Evolutionary conservation across 2,888 invertebrate species (phyloP).

Genomic region (Eudasyphora cyanicolor): DNA sequence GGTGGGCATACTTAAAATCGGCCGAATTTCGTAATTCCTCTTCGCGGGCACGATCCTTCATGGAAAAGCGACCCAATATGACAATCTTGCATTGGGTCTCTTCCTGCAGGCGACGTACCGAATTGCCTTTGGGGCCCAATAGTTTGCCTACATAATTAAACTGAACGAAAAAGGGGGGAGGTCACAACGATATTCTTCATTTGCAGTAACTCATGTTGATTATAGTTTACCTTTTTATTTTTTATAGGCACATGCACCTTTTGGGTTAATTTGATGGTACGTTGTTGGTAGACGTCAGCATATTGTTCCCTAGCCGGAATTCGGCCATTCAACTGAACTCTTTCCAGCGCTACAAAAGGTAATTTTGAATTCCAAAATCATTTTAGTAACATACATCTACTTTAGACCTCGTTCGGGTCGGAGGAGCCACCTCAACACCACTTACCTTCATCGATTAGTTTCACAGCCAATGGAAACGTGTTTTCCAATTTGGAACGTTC

Average conservation of each 20-base stretch:
- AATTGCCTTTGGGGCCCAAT: conserved; percentile 95
- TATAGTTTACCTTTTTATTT: conserved; percentile 75
- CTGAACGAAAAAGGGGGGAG: conserved; percentile 81
- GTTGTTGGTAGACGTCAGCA: conserved; percentile 87
- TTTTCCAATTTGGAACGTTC: conserved; percentile 77
- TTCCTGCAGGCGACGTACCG: conserved; percentile 94
- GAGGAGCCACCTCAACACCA: not conserved
- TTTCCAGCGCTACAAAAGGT: conserved; percentile 85
- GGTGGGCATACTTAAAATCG: conserved; percentile 93
- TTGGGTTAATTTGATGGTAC: conserved; percentile 78
- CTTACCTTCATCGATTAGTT: conserved; percentile 78
- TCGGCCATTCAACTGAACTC: conserved; percentile 86
- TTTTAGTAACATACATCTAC: not conserved
- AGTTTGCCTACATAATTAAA: conserved; percentile 97
- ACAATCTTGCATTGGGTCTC: conserved; percentile 98
- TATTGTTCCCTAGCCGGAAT: conserved; percentile 85
- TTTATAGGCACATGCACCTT: conserved; percentile 80
- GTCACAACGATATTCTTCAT: not conserved
- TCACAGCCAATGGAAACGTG: conserved; percentile 77
- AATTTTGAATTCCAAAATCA: conserved; percentile 13
- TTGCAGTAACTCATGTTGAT: not conserved
- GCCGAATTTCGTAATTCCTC: conserved; percentile 89
- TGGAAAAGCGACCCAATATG: conserved; percentile 94
- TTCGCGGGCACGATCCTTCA: conserved; percentile 93
- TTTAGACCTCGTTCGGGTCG: not conserved